phyloP scores from a whole-genome alignment of 2,797 vertebrate species.

The Harpagifer antarcticus region DNA sequence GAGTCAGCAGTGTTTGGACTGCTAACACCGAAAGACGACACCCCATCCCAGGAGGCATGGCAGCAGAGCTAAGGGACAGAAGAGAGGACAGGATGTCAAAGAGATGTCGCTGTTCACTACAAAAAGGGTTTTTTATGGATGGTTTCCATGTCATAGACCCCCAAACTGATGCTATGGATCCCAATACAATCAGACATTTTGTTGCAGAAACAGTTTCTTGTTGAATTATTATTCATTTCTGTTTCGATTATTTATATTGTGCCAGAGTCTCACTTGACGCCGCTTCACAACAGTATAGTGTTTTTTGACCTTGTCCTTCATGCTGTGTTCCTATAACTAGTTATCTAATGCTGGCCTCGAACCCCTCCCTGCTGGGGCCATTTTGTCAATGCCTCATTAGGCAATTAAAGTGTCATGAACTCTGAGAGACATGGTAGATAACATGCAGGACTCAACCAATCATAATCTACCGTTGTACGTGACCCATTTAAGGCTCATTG shows the following conservation, averaged over 20 bases:
- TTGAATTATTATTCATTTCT: not conserved
- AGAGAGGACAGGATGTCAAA: slow-evolving; percentile 26
- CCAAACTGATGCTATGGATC: not conserved
- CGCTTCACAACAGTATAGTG: not conserved
- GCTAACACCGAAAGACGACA: slow-evolving; percentile 58
- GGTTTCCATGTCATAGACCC: not conserved
- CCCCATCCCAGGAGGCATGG: slow-evolving; percentile 89
- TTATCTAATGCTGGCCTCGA: not conserved
- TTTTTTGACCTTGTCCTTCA: not conserved
- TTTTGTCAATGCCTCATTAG: not conserved
- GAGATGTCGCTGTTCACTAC: not conserved
- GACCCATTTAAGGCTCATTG: not conserved
- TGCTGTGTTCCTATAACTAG: not conserved
- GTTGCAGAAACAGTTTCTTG: not conserved
- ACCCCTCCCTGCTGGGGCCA: not conserved
- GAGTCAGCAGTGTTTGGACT: slow-evolving; percentile 78
- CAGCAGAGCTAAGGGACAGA: slow-evolving; percentile 84
- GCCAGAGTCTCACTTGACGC: too few relatives aligned
- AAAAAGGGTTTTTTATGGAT: not conserved
- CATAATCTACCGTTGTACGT: not conserved
- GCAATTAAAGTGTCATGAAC: not conserved
- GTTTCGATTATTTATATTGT: not conserved
- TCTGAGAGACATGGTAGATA: not conserved
- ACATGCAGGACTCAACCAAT: not conserved
- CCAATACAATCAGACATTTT: not conserved